These are phyloP conservation scores for Morpho helenor DNA, from an alignment of 2,888 invertebrate species.

Conservation along the genomic window DNA sequence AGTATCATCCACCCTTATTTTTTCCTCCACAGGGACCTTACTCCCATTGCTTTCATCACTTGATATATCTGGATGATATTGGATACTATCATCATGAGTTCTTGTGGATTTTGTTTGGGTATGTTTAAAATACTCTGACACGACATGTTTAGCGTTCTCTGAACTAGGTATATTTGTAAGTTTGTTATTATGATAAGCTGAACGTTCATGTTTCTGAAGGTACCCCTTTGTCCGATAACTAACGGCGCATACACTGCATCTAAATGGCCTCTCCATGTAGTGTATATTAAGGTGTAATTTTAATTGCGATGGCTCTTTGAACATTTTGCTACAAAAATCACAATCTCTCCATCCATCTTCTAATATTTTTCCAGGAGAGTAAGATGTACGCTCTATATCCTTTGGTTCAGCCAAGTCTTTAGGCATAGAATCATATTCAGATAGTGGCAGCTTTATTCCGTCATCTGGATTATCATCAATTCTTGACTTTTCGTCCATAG, in stretches of 20 bases:
- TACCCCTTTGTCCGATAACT: conserved; percentile 94
- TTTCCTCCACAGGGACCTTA: conserved; percentile 51
- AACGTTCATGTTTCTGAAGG: conserved; percentile 94
- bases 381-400: conserved; percentile 57
- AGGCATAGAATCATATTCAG: conserved; percentile 43
- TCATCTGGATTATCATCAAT: conserved; percentile 9
- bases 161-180: conserved; percentile 85
- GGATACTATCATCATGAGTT: conserved; percentile 53
- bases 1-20: conserved; percentile 44
- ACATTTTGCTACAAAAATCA: conserved; percentile 93
- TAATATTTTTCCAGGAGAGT: conserved; percentile 76
- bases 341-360: conserved; percentile 89
- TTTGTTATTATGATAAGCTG: conserved; percentile 94
- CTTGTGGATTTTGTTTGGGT: conserved; percentile 71
- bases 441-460: not conserved
- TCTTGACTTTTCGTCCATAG: conserved; percentile 48
- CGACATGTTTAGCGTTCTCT: conserved; percentile 81
- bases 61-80: conserved; percentile 49
- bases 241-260: conserved; percentile 94
- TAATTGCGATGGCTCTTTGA: conserved; percentile 83
- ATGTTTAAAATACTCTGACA: conserved; percentile 82
- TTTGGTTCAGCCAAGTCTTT: conserved; percentile 78
- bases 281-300: conserved; percentile 96
- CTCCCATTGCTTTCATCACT: conserved; percentile 46
- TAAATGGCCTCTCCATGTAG: conserved; percentile 93